Conservation (phyloP, 1,140 invertebrate genomes). For the Tetramorium simillimum region DNA sequence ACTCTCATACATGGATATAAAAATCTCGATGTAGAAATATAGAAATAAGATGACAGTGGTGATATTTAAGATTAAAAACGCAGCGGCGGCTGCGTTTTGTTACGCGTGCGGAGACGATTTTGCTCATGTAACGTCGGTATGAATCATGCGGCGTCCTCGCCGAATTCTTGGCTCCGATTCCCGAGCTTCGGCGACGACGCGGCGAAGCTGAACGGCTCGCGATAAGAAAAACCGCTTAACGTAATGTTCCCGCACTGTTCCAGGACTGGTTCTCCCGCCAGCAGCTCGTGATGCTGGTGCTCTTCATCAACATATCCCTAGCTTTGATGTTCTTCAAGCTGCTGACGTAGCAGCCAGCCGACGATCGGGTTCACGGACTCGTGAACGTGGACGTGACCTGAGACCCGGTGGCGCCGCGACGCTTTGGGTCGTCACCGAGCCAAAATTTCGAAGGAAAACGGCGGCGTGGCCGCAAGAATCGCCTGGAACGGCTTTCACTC, state of each 20-base stretch:
- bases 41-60: background rate
- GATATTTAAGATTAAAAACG: background rate
- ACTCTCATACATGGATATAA: background rate
- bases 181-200: background rate
- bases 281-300: slow-evolving; percentile 97
- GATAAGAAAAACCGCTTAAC: slow-evolving; percentile 8
- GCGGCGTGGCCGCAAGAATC: slow-evolving; percentile 56
- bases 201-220: background rate
- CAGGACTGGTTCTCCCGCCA: slow-evolving; percentile 99
- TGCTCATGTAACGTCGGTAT: background rate
- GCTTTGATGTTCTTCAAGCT: slow-evolving; percentile 99
- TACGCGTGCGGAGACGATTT: slow-evolving; percentile 11
- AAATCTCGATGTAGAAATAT: background rate
- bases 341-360: slow-evolving; percentile 91
- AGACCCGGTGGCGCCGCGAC: slow-evolving; percentile 66
- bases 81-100: background rate
- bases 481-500: slow-evolving; percentile 73
- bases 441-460: slow-evolving; percentile 30
- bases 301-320: slow-evolving; percentile 98
- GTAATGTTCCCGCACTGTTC: slow-evolving; percentile 77
- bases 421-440: slow-evolving; percentile 66
- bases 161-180: slow-evolving; percentile 26
- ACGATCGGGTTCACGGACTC: slow-evolving; percentile 78
- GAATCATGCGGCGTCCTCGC: background rate
- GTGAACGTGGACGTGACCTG: slow-evolving; percentile 80